Percentiles rank a stretch among this genome's conserved stretches.
phyloP scores from a whole-genome alignment of 2,797 vertebrate species.

The Melanotaenia maccullochi region DNA sequence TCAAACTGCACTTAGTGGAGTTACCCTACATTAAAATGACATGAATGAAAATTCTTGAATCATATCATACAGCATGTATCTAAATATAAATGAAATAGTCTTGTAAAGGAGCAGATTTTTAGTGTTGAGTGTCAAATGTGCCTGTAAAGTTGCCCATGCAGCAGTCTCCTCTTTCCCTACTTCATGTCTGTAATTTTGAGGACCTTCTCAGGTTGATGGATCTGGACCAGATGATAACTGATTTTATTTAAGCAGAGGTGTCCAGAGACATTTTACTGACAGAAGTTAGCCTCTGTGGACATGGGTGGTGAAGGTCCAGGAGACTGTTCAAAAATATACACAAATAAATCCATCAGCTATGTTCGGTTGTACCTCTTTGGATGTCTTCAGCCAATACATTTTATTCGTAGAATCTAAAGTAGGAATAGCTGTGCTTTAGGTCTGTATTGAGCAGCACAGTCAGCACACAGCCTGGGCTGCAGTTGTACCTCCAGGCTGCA shows the following conservation, averaged over 20 bases:
- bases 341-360: background rate
- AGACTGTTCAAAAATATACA: background rate
- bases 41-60: too few species aligned
- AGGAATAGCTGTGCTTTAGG: background rate
- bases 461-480: background rate
- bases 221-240: background rate
- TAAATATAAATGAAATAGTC: background rate
- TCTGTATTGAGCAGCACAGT: background rate
- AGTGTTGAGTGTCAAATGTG: background rate
- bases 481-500: background rate
- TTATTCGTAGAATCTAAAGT: background rate
- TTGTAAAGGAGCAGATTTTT: background rate
- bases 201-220: background rate
- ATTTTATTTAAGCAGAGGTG: background rate
- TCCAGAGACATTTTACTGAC: constrained; percentile 7
- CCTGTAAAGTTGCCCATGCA: background rate
- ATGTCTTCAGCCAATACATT: background rate
- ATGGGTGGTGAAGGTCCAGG: background rate
- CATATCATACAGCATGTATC: too few species aligned
- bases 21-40: too few species aligned
- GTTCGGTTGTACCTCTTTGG: background rate
- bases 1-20: too few species aligned
- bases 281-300: background rate
- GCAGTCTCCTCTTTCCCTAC: background rate
- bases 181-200: background rate